These are phyloP conservation scores for Atopsyche davidsoni DNA, from an alignment of 1,140 invertebrate species.

Conservation along the genomic window DNA sequence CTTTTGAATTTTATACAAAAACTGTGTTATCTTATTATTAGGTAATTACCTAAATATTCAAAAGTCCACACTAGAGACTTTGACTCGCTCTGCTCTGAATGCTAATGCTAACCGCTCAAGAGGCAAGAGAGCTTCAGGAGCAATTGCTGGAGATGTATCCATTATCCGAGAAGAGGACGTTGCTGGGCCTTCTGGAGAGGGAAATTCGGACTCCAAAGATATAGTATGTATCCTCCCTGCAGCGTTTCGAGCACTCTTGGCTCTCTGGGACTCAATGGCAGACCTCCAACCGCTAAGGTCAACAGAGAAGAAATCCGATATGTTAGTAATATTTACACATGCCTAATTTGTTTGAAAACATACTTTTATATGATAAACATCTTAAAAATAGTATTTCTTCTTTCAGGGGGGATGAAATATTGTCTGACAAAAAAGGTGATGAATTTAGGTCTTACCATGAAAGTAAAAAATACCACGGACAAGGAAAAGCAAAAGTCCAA, in stretches of 20 bases:
- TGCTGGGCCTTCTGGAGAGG: slow-evolving; percentile 33
- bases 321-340: too few relatives aligned
- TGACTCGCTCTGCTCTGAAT: slow-evolving; percentile 66
- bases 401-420: too few relatives aligned
- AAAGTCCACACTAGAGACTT: slow-evolving; percentile 66
- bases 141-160: slow-evolving; percentile 20
- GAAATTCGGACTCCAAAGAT: slow-evolving; percentile 37
- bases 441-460: too few relatives aligned
- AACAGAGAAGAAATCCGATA: too few relatives aligned
- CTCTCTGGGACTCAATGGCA: slow-evolving; percentile 86
- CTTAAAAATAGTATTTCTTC: too few relatives aligned
- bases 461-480: too few relatives aligned
- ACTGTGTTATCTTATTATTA: slow-evolving; percentile 21
- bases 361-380: too few relatives aligned
- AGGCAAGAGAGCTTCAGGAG: slow-evolving; percentile 42
- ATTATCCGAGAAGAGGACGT: slow-evolving; percentile 56
- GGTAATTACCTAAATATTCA: slow-evolving; percentile 72
- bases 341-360: too few relatives aligned
- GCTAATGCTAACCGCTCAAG: slow-evolving; percentile 62
- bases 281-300: slow-evolving; percentile 23
- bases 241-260: slow-evolving; percentile 74
- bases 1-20: not conserved
- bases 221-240: slow-evolving; percentile 74
- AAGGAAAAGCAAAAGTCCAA: too few relatives aligned
- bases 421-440: too few relatives aligned